These are phyloP conservation scores for Silurus aristotelis DNA, from an alignment of 2,797 vertebrate genomes.

Conservation along the genomic window DNA sequence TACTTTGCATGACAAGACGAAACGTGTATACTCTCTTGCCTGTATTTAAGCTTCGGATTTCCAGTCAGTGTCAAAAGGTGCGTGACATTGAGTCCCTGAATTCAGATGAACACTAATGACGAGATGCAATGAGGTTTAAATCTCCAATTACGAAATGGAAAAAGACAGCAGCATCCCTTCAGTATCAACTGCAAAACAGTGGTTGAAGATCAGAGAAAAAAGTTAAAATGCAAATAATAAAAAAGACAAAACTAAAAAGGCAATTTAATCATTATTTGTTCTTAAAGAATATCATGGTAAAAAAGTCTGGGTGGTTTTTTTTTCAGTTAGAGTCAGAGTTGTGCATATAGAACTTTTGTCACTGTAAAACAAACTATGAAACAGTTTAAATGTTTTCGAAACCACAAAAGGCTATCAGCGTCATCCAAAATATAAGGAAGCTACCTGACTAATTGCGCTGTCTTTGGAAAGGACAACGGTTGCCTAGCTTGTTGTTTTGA, in stretches of 20 bases:
- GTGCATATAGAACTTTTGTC: background rate
- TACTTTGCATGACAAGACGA: background rate
- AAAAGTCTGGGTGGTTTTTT: no score
- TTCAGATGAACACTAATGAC: background rate
- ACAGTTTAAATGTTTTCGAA: background rate
- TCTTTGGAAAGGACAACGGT: background rate
- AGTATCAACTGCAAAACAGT: background rate
- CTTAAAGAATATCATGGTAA: no score
- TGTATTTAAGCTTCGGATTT: background rate
- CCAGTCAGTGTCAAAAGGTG: background rate
- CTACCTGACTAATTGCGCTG: conserved; percentile 7
- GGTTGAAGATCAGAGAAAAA: background rate
- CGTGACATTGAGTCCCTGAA: background rate
- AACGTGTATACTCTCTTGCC: background rate
- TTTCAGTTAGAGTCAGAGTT: no score
- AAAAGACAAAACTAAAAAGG: background rate
- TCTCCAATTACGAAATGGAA: background rate
- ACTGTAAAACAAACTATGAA: background rate
- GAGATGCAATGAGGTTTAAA: background rate
- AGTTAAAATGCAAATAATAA: background rate
- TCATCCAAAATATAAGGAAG: background rate
- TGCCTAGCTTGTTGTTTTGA: conserved; percentile 41
- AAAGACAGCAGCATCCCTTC: no score
- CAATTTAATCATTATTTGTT: background rate
- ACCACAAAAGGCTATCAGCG: background rate